phyloP scores from a whole-genome alignment of 2,888 invertebrate genomes.

The Drosophila kambysellisi region DNA sequence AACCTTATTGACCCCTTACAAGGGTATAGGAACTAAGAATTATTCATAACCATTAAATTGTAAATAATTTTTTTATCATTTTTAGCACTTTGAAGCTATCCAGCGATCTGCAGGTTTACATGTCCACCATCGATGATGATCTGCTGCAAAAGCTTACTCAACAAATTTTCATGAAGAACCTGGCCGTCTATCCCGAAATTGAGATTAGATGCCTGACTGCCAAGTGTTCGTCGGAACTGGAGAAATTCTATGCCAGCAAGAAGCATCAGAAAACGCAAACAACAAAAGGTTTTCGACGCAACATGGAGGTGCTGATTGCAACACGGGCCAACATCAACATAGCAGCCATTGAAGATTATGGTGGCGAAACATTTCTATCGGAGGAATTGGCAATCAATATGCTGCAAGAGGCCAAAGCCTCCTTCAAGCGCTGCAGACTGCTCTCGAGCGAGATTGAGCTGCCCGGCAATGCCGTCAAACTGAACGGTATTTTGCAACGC shows the following conservation, averaged over 20 bases:
- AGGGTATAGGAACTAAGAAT: not conserved
- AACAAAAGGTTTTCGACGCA: conserved; percentile 96
- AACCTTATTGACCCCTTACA: not conserved
- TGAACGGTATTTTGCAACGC: conserved; percentile 94
- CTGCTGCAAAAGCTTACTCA: conserved; percentile 91
- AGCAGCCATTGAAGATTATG: conserved; percentile 97
- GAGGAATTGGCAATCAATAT: conserved; percentile 97
- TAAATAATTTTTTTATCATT: conserved; percentile 17
- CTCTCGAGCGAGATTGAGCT: conserved; percentile 92
- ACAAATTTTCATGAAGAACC: conserved; percentile 92
- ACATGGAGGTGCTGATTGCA: conserved; percentile 96
- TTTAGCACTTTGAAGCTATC: conserved; percentile 91
- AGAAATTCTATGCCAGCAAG: conserved; percentile 95
- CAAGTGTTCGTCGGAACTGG: conserved; percentile 90
- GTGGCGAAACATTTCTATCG: conserved; percentile 98
- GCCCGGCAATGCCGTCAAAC: conserved; percentile 90
- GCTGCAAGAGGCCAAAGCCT: conserved; percentile 95
- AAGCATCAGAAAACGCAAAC: conserved; percentile 98
- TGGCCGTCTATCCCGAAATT: conserved; percentile 91
- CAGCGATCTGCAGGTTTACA: conserved; percentile 89
- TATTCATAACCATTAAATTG: not conserved
- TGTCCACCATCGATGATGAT: conserved; percentile 92
- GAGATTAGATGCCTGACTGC: conserved; percentile 93
- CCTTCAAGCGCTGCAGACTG: conserved; percentile 94
- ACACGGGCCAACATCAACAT: conserved; percentile 96